These are phyloP conservation scores for Triplophysa siluroides DNA, from an alignment of 2,113 vertebrate species.

Conservation along the genomic window DNA sequence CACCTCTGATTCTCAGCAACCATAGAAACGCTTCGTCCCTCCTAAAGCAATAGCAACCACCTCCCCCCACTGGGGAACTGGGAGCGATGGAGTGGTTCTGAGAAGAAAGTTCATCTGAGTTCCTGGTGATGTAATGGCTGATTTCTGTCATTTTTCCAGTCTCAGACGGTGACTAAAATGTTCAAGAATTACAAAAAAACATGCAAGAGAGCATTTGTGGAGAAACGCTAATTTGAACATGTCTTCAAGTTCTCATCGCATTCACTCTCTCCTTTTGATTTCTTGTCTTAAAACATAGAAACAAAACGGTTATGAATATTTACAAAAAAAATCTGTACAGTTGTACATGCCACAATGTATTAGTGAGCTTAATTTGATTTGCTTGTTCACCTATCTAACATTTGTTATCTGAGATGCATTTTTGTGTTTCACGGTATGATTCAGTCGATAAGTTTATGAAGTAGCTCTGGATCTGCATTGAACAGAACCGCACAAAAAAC, in stretches of 20 bases:
- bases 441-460: background rate
- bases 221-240: background rate
- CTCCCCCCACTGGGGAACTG: background rate
- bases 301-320: too few species aligned
- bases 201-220: too few species aligned
- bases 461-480: background rate
- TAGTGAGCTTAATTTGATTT: background rate
- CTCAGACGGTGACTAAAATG: background rate
- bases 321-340: too few species aligned
- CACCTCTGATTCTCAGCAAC: slow-evolving; percentile 26
- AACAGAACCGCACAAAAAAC: background rate
- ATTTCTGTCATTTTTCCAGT: background rate
- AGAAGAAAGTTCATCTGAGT: slow-evolving; percentile 33
- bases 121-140: background rate
- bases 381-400: background rate
- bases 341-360: background rate
- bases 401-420: too few species aligned
- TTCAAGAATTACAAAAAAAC: slow-evolving; percentile 3
- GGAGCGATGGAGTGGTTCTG: background rate
- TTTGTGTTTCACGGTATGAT: background rate
- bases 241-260: too few species aligned
- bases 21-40: slow-evolving; percentile 30
- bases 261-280: too few species aligned
- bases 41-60: slow-evolving; percentile 14
- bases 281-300: too few species aligned